Evolutionary conservation across 2,113 vertebrate genomes (phyloP).

Genomic region (Melanerpes formicivorus): DNA sequence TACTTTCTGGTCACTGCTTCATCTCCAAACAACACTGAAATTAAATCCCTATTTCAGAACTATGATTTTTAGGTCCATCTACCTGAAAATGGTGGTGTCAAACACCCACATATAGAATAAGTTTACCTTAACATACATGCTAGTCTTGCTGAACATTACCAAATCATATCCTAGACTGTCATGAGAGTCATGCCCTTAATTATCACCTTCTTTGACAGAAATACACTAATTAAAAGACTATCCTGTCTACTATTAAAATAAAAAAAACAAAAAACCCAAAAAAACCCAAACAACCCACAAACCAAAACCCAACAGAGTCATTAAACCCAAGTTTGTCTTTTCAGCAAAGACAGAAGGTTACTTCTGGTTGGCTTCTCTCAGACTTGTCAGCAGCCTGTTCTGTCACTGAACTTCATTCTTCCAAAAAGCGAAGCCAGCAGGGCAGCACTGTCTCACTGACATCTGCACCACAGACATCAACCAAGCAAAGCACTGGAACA

Average conservation of each 20-base stretch:
- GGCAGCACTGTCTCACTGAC: not conserved
- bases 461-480: not conserved
- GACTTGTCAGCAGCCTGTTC: not conserved
- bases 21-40: not conserved
- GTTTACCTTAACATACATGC: not conserved
- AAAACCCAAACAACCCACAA: not conserved
- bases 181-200: not conserved
- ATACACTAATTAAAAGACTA: not conserved
- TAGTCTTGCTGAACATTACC: not conserved
- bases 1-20: not conserved
- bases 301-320: not conserved
- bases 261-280: not conserved
- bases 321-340: not conserved
- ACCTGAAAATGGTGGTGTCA: not conserved
- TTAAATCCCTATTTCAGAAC: not conserved
- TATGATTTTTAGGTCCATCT: not conserved
- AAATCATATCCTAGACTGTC: not conserved
- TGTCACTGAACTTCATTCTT: not conserved
- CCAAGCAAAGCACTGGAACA: too few relatives aligned
- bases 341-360: not conserved
- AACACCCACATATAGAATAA: not conserved
- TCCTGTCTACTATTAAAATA: not conserved
- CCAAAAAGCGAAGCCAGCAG: not conserved
- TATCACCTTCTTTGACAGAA: not conserved
- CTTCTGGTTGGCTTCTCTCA: not conserved